Conservation (phyloP, 2,888 invertebrate genomes). For the Helobdella robusta region DNA sequence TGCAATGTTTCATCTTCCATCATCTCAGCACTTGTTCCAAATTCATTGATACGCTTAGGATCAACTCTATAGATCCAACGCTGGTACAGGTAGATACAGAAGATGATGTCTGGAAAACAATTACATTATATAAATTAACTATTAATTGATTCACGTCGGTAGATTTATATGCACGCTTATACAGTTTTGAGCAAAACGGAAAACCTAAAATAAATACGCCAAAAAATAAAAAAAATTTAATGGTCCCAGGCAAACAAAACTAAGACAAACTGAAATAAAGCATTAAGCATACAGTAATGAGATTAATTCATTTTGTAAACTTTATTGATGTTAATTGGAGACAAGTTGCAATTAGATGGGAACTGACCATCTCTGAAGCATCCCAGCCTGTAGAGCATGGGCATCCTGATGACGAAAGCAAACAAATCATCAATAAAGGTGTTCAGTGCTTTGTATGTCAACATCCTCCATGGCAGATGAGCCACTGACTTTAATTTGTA, state of each 20-base stretch:
- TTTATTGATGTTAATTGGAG: not conserved
- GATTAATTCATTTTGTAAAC: not conserved
- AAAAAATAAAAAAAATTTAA: no score
- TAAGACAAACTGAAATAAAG: no score
- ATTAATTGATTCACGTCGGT: no score
- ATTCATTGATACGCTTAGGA: slow-evolving; percentile 86
- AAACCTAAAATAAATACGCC: no score
- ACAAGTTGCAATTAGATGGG: not conserved
- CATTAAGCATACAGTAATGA: no score
- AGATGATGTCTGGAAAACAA: slow-evolving; percentile 73
- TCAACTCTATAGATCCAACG: slow-evolving; percentile 97
- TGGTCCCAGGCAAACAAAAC: no score
- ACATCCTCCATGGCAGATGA: slow-evolving; percentile 98
- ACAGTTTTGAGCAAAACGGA: no score
- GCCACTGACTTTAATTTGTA: slow-evolving; percentile 98
- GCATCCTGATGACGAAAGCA: slow-evolving; percentile 99
- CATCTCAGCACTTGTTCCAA: slow-evolving; percentile 92
- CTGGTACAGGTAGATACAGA: slow-evolving; percentile 92
- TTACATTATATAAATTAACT: no score
- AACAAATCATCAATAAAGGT: slow-evolving; percentile 99
- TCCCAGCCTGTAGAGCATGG: slow-evolving; percentile 91
- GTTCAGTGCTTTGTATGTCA: slow-evolving; percentile 97
- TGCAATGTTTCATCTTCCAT: no score
- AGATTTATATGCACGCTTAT: no score
- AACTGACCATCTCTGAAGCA: slow-evolving; percentile 85